Evolutionary conservation across 2,888 invertebrate genomes (phyloP), one percentile per base, ranked within the genome.

Genomic region (Barypeithes pellucidus): DNA sequence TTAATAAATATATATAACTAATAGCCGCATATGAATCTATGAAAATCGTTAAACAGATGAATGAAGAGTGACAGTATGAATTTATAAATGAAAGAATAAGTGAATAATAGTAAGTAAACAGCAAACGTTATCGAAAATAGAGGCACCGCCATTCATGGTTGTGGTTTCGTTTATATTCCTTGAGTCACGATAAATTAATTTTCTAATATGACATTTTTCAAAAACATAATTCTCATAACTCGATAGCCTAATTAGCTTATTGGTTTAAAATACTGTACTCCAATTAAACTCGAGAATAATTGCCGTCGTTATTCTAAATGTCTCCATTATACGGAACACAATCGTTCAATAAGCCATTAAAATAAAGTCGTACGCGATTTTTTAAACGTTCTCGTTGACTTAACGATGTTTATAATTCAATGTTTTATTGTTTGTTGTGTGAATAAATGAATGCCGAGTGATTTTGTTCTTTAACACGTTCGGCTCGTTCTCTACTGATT

Each of bases 361-460:
- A 70, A 69, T 73, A 62, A 63, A 68, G 73, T 73, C 68, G 61
- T 69, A 66, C 54, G 65, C 43, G 33, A 70, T 67, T 72, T 72
- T 72, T 68, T 22, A 67, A 63, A 63, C 20, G 69, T 41, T 72
- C 72, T 65, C 65, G 71, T 67, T 65, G 73, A 72, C 68, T 73
- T 67, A 75, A 73, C 73, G 73, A 76, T 74, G 73, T 76, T 76
- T 76, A 74, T 72, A 59, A 69, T 75, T 76, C 72, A 54, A 75
- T 72, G 75, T 62, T 75, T 76, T 76, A 74, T 72, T 76, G 76
- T 76, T 74, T 71, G 76, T 72, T 72, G 67, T 63, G 67, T 68
- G 70, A 73, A 74, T 72, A 67, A 67, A 63, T 70, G 71, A 74
- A 71, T 67, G 76, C 65, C 60, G 63, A 75, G 47, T 70, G 73